These are phyloP conservation scores for Lophura nycthemera DNA, from an alignment of 2,113 vertebrate genomes.

Conservation along the genomic window DNA sequence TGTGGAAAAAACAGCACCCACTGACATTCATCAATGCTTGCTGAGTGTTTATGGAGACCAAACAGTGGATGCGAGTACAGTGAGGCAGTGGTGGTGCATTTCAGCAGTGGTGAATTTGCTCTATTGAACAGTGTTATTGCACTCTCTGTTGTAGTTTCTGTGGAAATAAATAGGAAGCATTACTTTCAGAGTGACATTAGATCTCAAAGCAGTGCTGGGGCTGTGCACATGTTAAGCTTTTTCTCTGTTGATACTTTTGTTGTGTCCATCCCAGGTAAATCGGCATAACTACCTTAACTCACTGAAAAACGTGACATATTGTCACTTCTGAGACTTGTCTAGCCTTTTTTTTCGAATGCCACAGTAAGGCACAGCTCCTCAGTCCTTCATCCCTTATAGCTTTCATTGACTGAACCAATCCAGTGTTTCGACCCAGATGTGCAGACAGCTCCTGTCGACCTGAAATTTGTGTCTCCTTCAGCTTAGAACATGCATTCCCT, in stretches of 20 bases:
- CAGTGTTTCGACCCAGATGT: neutral
- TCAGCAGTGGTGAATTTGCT: no score
- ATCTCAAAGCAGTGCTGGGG: accelerated
- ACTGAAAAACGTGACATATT: neutral
- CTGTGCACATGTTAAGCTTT: neutral
- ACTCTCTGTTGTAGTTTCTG: no score
- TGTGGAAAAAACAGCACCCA: no score
- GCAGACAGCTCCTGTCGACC: neutral
- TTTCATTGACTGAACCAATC: neutral
- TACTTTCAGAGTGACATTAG: neutral
- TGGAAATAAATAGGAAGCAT: no score
- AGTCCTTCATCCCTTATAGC: neutral
- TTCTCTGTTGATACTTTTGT: neutral
- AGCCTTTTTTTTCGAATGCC: neutral
- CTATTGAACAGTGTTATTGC: no score
- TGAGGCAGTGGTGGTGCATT: no score
- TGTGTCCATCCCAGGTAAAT: neutral
- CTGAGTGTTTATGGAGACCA: no score
- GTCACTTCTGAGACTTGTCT: neutral
- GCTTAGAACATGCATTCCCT: neutral
- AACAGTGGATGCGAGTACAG: no score
- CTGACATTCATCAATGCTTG: no score
- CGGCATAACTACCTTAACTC: neutral
- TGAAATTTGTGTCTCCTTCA: neutral
- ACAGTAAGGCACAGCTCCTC: neutral